A percentile compares a stretch with the other conserved stretches of the same genome.
These are phyloP conservation scores for Microchirus variegatus DNA, from an alignment of 2,797 vertebrate genomes.

Conservation along the genomic window DNA sequence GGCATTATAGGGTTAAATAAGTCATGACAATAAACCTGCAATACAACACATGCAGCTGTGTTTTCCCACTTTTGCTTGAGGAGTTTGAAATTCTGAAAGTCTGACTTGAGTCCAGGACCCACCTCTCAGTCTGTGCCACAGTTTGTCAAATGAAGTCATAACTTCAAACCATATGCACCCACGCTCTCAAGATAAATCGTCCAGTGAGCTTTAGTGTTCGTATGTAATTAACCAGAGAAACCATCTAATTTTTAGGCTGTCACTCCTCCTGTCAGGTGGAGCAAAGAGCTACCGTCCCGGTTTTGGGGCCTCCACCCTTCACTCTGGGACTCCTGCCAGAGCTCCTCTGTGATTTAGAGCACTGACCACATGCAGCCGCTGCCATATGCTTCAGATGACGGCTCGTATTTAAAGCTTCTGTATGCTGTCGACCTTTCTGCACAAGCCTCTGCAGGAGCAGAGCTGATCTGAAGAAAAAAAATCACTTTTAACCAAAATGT, in stretches of 20 bases:
- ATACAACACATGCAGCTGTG: too few species aligned
- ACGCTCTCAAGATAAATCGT: background rate
- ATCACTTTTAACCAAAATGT: background rate
- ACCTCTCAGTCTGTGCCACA: background rate
- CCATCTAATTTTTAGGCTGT: background rate
- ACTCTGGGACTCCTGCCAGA: slow-evolving; percentile 42
- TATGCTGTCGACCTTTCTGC: slow-evolving; percentile 5
- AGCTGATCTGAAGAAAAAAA: background rate
- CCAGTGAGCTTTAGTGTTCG: background rate
- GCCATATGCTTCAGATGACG: slow-evolving; percentile 48
- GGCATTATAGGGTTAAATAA: too few species aligned
- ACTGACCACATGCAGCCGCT: slow-evolving; percentile 59
- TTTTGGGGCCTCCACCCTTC: slow-evolving; percentile 46
- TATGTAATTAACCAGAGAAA: background rate
- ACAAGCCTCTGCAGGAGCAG: background rate
- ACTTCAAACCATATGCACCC: background rate
- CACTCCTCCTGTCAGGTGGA: slow-evolving; percentile 30
- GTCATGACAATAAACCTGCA: too few species aligned
- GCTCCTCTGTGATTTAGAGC: slow-evolving; percentile 51
- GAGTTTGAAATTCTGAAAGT: background rate
- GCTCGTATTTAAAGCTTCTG: slow-evolving; percentile 55
- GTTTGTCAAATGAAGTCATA: background rate
- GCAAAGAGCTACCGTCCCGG: background rate
- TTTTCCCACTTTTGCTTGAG: too few species aligned
- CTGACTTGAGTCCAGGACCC: background rate